Evolutionary conservation across 2,113 vertebrate species (phyloP), one percentile per base, ranked within the genome.

Genomic region (Dipodomys merriami): DNA sequence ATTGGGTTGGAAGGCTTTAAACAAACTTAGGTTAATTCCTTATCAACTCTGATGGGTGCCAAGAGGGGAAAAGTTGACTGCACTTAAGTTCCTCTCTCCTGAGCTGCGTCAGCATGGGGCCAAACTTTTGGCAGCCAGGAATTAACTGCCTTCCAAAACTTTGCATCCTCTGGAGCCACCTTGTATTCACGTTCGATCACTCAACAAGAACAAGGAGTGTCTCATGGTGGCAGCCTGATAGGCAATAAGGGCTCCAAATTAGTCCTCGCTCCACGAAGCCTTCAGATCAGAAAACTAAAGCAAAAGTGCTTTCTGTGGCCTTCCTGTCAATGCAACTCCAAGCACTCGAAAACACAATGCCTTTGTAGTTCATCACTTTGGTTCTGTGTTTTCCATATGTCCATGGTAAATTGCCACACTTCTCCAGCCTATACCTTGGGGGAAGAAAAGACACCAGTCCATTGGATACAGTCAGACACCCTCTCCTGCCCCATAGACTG

Each of bases 1-100:
- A 15, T 4, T 77, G 53, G 27, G 27, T 18, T 73, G 12, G 49
- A 65, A 93, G 49, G 57, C 57, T 76, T 74, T 27, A 76, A 46
- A 29, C n/a, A 84, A 86, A 87, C 35, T 83, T 82, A 27, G 22
- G 82, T 80, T 90, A 73, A 91, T 73, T 94, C 82, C 39, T 91
- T 92, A 95, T 82, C 83, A 74, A 77, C n/a, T 62, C 16, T 8
- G 6, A 29, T 69, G 1, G 19, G 30, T 30, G 87, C 89, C 67
- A 81, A 90, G n/a, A 68, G 29, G 85, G 44, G 60, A 20, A 68
- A 76, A 39, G n/a, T 29, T 71, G 76, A 72, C 23, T 64, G 53
- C n/a, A 22, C 60, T 49, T 46, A 23, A 25, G 46, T n/a, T 88
- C 44, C 74, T 73, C 2, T 73, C 85, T 76, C 53, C 86, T 29